Evolutionary conservation across 2,113 vertebrate genomes (phyloP), one percentile per base, ranked within the genome.

Genomic region (Oceanites oceanicus): DNA sequence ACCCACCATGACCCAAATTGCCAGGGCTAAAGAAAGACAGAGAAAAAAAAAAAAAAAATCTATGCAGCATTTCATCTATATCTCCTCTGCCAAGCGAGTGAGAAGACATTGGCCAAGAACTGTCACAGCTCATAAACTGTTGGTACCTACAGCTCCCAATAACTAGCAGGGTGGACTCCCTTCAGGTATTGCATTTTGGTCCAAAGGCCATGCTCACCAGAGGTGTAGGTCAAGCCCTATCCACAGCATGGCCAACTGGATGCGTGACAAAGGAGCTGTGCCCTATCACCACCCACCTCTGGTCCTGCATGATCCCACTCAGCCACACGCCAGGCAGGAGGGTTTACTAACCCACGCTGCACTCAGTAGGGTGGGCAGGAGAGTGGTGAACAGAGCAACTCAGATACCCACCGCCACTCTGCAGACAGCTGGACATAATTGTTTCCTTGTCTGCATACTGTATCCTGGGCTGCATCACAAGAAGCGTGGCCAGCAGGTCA

Each of bases 261-360:
- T 6, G 13, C 4, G 17, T 1, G 12, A 18, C 32, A 59, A 36
- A 36, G 3, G 12, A 56, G 34, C 17, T 8, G 15, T 10, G 47
- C 10, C 40, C 61, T 36, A 4, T 12, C 1, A 2, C 12, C 40
- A 32, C 17, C 11, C 11, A 1, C 16, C 32, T 44, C 55, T n/a
- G 42, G 61, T 55, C 45, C 22, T 26, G 30, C 7, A 15, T 0
- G 2, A 29, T 17, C 42, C 20, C 58, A 29, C 23, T 63, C 56
- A 61, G 56, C 8, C 80, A 65, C 4, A 3, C 0, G 4, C n/a
- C 61, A 61, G 25, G 44, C 44, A 79, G 38, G 38, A 58, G 19
- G 19, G 49, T 42, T 73, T 40, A 36, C 6, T 20, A 42, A 55
- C 14, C 47, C 8, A 0, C 53, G 62, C 47, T 9, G 0, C 40